Base-by-base conservation (phyloP, 2,797 vertebrate genomes). In the Cryptoprocta ferox region DNA sequence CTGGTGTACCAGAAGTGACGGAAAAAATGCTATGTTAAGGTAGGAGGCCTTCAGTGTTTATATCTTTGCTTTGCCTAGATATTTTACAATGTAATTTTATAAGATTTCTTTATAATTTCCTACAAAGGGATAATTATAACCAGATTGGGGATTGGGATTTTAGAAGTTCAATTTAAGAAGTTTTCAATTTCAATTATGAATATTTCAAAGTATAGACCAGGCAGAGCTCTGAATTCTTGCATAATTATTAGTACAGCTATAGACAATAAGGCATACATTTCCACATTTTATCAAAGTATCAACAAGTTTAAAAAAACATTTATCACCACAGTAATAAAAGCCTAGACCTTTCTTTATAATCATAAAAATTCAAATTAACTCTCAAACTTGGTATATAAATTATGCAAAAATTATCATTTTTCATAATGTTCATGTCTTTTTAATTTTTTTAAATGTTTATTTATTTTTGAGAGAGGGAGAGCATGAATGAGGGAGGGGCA, bases 1-100 rank as follows among this genome's bases (percentile, higher is more conserved):
- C 76, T 99, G 99, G 95, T 99, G 99, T 88, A 98, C 99, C 8
- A 98, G 99, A 86, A 99, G 98, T 6, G 99, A 99, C 19, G 99
- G 99, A 30, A 99, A 98, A 95, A 99, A 98, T 5, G 98, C 98
- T 0, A 97, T 99, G 94, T 97, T 99, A 88, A 99, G 99, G 99
- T 99, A 99, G 99, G 99, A 68, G 5, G 2, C 1, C 48, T 84
- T 93, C 5, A 18, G 28, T 56, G 0, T 63, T 75, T 89, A 7
- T 70, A 26, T 50, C 35, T 87, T 71, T 45, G 0, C 13, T 85
- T 90, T 16, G 7, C 28, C 50, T 89, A 61, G 30, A 32, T 85
- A 0, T 83, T 79, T 39, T 61, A 24, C 2, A 75, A 7, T 0
- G 35, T n/a, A 4, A 63, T 61, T 85, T 45, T 66, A 4, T 0